phyloP scores from a whole-genome alignment of 2,113 vertebrate species.

The Sus scrofa region T2T-Sscrofa CM000817.6:165560001-165560500 shows the following conservation, averaged over 20 bases:
- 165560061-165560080: background rate
- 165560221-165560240: background rate
- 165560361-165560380: conserved; percentile 12
- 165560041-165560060: background rate
- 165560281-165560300: background rate
- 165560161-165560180: background rate
- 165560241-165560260: conserved; percentile 17
- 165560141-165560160: background rate
- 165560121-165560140: background rate
- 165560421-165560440: background rate
- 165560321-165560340: background rate
- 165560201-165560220: background rate
- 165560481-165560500: background rate
- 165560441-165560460: background rate
- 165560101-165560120: background rate
- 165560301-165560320: background rate
- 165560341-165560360: background rate
- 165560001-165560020: background rate
- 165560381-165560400: conserved; percentile 28
- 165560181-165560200: background rate
- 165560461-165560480: background rate
- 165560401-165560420: conserved; percentile 23
- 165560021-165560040: background rate
- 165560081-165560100: background rate
- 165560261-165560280: background rate